Conservation (phyloP, 2,113 vertebrate species). For the Psilopogon haemacephalus region DNA sequence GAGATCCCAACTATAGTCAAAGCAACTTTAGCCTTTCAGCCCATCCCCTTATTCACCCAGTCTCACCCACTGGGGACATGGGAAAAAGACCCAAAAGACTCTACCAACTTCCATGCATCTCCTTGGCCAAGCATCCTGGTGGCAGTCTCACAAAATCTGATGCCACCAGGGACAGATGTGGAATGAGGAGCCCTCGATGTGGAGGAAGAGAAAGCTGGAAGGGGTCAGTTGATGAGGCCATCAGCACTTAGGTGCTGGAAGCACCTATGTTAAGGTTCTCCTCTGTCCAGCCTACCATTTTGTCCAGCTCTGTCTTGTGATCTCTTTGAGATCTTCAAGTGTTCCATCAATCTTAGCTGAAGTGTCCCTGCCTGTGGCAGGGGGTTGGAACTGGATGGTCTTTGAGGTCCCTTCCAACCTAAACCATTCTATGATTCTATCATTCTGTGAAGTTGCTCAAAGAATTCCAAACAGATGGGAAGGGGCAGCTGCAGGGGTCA, state of each 20-base stretch:
- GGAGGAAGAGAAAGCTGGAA: no score
- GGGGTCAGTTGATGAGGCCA: no score
- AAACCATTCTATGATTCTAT: no score
- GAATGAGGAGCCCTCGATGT: not conserved
- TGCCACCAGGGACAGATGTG: not conserved
- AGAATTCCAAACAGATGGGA: not conserved
- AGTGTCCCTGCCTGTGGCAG: no score
- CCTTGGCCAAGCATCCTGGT: not conserved
- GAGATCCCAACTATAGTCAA: not conserved
- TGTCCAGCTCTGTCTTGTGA: not conserved
- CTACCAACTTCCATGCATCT: not conserved
- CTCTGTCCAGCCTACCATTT: not conserved
- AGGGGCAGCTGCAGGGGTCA: not conserved
- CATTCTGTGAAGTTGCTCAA: not conserved
- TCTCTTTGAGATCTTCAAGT: not conserved
- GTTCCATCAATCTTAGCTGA: not conserved
- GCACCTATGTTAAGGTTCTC: no score
- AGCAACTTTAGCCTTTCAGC: not conserved
- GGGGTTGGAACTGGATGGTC: no score
- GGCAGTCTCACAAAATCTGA: not conserved
- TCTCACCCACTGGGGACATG: not conserved
- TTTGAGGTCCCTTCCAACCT: no score
- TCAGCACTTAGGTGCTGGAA: no score
- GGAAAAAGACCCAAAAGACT: not conserved
- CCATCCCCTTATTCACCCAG: no score